Base-by-base conservation (phyloP, 2,888 invertebrate genomes). In the Thera obeliscata region DNA sequence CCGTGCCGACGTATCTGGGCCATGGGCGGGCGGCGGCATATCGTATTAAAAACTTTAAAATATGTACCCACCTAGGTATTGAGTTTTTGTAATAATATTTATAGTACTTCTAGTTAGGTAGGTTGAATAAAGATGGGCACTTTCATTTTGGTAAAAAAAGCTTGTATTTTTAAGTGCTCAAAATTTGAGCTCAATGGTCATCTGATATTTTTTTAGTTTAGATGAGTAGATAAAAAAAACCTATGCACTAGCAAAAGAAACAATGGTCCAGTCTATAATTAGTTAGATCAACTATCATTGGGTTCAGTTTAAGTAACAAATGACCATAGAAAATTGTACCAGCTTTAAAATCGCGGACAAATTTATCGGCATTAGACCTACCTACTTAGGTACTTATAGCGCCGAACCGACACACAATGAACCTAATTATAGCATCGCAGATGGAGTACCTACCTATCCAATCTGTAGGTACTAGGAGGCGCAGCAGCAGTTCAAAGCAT, bases 351-450 rank as follows among this genome's bases (percentile, higher is more conserved):
- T 70, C 58, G 66, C 77, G 76, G 80, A 81, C 22, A 22, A 22
- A 82, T 81, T 84, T 83, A 85, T 86, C 85, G 83, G 86, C 89
- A 9, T 46, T 86, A 84, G 83, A 87, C 89, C 2, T 46, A 46
- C 43, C 43, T 46, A 46, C 2, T 7, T 46, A 2, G 8, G 43
- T 43, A 8, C 43, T 85, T 85, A 84, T 82, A 83, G 86, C 84
- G 82, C 81, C 81, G 68, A 69, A 71, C 70, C 84, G 87, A 84
- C 86, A 86, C 85, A 91, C 91, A 92, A 90, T 91, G 88, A 85
- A 83, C 86, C 90, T 92, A 93, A 91, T 88, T 90, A 90, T 92
- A 92, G 90, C 84, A 76, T 69, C 79, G 82, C 87, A 87, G 87
- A 86, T 87, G 86, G 85, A 85, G 83, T 82, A 83, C 80, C 78